Base-by-base conservation (phyloP, 2,113 vertebrate species). In the Pitta sordida region DNA sequence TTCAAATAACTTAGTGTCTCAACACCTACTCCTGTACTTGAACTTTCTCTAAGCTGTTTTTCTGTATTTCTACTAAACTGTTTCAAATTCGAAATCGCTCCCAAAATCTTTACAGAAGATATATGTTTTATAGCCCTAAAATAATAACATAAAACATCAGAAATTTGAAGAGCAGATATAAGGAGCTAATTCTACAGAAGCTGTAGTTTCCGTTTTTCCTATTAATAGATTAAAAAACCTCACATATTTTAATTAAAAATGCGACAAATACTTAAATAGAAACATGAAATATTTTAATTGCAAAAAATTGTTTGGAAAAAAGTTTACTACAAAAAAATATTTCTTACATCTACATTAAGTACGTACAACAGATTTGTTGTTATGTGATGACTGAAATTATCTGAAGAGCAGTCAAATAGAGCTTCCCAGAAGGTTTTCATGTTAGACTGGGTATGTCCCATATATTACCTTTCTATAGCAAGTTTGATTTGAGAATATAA, bases 1-100 rank as follows among this genome's bases (percentile, higher is more conserved):
- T 91, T 93, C 92, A 80, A 43, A 77, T 48, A 86, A 88, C 85
- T 85, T 90, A 24, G 58, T 87, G 37, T 73, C 63, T 93, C 67
- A 88, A 88, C 71, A 94, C 71, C 75, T 85, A 85, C 53, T 80
- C 32, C 55, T 1, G 2, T 69, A 74, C 49, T 84, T 86, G 39
- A 46, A 9, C 26, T 34, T 90, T 73, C 53, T 85, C 62, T 78
- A 77, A 64, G 67, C 22, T 65, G 34, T 78, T 84, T 67, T 71
- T 52, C 52, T 69, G 4, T 52, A 44, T 88, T 90, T 62, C 51
- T 29, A 67, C 69, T 68, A 34, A 83, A 78, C 20, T 51, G 49
- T 59, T 93, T 83, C 58, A 77, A 87, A 95, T 81, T 76, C 41
- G 29, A 82, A 86, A 36, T 37, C 22, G 23, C 6, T 78, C 20